These are phyloP conservation scores for Passerina amoena DNA, from an alignment of 2,113 vertebrate genomes.

Conservation along the genomic window DNA sequence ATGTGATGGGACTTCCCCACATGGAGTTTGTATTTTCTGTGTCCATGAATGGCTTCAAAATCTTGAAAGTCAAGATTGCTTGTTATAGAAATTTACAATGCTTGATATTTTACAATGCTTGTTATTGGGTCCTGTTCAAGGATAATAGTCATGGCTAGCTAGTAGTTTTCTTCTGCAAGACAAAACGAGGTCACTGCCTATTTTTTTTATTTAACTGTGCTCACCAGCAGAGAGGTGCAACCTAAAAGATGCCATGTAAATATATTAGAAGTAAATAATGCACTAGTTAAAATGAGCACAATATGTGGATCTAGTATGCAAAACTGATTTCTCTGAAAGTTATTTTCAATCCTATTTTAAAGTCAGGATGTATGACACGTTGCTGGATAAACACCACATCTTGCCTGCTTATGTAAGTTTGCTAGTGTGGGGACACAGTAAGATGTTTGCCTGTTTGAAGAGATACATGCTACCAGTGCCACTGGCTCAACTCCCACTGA, in stretches of 20 bases:
- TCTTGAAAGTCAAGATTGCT: neutral
- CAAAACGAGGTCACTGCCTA: neutral
- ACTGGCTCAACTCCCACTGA: neutral
- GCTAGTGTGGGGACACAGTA: neutral
- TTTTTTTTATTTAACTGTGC: neutral
- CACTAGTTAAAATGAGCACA: neutral
- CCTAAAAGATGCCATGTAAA: neutral
- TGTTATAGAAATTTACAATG: neutral
- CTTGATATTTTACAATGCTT: neutral
- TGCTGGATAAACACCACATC: neutral
- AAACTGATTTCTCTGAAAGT: neutral
- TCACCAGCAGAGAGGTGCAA: neutral
- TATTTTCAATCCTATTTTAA: neutral
- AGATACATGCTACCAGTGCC: neutral
- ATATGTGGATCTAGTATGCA: neutral
- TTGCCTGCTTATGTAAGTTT: conserved; percentile 3
- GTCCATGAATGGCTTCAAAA: neutral
- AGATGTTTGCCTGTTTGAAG: neutral
- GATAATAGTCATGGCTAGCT: neutral
- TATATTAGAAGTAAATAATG: neutral
- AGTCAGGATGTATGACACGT: neutral
- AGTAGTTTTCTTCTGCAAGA: neutral
- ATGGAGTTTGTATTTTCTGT: neutral
- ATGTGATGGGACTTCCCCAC: neutral
- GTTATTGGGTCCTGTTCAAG: neutral